A percentile compares a stretch with the other conserved stretches of the same genome.
These are phyloP conservation scores for Hormiphora californensis DNA, from an alignment of 37 sponge, comb jelly and placozoan species.

Conservation along the genomic window DNA sequence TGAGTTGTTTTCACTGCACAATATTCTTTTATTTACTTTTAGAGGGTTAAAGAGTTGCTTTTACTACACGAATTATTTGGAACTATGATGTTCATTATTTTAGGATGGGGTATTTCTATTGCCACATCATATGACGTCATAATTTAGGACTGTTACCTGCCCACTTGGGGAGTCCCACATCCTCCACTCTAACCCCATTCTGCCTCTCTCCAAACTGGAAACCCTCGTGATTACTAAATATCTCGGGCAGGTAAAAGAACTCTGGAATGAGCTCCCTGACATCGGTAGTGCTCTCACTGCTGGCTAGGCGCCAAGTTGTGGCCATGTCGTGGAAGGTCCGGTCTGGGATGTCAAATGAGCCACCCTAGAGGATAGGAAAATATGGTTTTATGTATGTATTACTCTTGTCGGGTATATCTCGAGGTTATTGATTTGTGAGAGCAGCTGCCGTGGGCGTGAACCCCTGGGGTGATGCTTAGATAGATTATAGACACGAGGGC, in stretches of 20 bases:
- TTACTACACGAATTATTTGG: no score
- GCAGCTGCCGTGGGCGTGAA: background rate
- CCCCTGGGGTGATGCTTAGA: background rate
- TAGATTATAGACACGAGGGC: background rate
- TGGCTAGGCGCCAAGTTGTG: constrained; percentile 88
- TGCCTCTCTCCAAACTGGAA: constrained; percentile 89
- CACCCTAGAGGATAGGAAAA: constrained; percentile 55
- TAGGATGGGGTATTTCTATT: constrained; percentile 63
- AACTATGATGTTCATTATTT: no score
- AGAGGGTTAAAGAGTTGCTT: no score
- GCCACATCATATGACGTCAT: constrained; percentile 86
- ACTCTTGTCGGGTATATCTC: no score
- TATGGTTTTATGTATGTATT: background rate
- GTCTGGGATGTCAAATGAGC: constrained; percentile 92
- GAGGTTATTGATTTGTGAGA: background rate
- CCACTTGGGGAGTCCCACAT: constrained; percentile 91
- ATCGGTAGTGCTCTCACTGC: constrained; percentile 83
- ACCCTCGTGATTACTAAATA: constrained; percentile 82
- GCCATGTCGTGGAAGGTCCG: constrained; percentile 83
- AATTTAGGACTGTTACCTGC: constrained; percentile 66
- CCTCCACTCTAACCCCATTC: constrained; percentile 68
- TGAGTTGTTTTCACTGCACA: no score
- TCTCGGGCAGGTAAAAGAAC: constrained; percentile 96
- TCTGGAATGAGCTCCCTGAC: constrained; percentile 97
- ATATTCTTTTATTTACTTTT: no score